A percentile compares a stretch with the other conserved stretches of the same genome.
These are phyloP conservation scores for Tanypteryx hageni DNA, from an alignment of 2,888 invertebrate genomes.

Conservation along the genomic window DNA sequence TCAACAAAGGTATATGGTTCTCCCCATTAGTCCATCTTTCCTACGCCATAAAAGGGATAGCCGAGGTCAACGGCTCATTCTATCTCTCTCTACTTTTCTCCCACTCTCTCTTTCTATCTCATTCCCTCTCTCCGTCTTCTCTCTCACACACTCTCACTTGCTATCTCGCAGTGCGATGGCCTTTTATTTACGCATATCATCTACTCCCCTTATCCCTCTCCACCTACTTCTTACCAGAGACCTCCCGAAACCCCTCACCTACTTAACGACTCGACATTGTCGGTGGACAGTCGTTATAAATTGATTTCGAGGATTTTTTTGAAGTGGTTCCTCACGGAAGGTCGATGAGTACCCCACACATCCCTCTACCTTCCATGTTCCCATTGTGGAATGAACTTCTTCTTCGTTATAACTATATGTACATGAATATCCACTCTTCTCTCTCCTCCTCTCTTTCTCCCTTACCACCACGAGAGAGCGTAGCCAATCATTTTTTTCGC, in stretches of 20 bases:
- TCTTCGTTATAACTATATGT: too few relatives aligned
- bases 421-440: too few relatives aligned
- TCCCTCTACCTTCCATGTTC: too few relatives aligned
- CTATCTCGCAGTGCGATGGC: conserved; percentile 5
- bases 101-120: neutral
- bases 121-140: neutral
- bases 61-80: conserved; percentile 34
- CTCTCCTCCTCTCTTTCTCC: too few relatives aligned
- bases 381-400: too few relatives aligned
- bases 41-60: conserved; percentile 12
- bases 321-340: neutral
- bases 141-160: neutral
- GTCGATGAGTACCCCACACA: too few relatives aligned
- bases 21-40: conserved; percentile 39
- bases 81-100: neutral
- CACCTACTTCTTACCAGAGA: neutral
- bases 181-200: conserved; percentile 18
- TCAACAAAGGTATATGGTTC: conserved; percentile 44
- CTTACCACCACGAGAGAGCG: too few relatives aligned
- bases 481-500: too few relatives aligned
- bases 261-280: conserved; percentile 23
- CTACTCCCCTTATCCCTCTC: neutral
- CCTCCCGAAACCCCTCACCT: neutral
- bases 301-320: conserved; percentile 15
- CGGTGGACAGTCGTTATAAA: conserved; percentile 42